phyloP scores from a whole-genome alignment of 30 jellyfish, hydroid and myxozoan genomes.

The Catostylus mosaicus region DNA sequence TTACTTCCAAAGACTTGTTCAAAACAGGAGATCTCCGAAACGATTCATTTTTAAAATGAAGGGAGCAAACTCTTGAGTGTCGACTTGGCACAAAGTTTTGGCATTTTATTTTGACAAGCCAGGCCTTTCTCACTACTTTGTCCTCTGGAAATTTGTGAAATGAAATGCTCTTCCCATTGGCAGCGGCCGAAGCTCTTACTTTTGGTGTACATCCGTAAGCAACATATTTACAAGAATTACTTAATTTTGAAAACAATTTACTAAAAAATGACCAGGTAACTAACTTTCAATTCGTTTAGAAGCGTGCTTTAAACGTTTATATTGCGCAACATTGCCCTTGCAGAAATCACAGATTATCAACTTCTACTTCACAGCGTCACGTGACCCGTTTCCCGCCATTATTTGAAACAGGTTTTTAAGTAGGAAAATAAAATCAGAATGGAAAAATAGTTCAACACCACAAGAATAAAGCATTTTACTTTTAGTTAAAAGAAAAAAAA shows the following conservation, averaged over 20 bases:
- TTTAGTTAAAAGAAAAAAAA: neutral
- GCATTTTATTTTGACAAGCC: slow-evolving; percentile 5
- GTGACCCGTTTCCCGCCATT: slow-evolving; percentile 15
- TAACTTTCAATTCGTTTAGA: slow-evolving; percentile 3
- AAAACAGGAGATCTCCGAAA: slow-evolving; percentile 6
- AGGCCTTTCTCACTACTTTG: slow-evolving; percentile 14
- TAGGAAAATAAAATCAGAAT: neutral
- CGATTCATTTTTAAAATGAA: slow-evolving; percentile 11
- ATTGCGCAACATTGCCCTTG: neutral
- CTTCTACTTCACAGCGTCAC: slow-evolving; percentile 5
- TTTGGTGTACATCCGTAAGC: slow-evolving; percentile 18
- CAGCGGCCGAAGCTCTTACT: slow-evolving; percentile 16
- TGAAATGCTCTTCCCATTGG: neutral
- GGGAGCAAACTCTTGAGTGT: slow-evolving; percentile 8
- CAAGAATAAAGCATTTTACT: neutral
- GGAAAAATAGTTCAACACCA: neutral
- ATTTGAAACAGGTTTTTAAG: neutral
- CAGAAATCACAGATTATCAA: slow-evolving; percentile 9
- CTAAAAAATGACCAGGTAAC: neutral
- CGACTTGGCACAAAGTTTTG: slow-evolving; percentile 16
- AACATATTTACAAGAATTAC: neutral
- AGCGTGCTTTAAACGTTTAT: neutral
- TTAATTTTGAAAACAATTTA: neutral
- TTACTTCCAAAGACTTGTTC: too few relatives aligned
- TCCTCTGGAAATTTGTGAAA: slow-evolving; percentile 11